A percentile compares a stretch with the other conserved stretches of the same genome.
phyloP scores from a whole-genome alignment of 2,888 invertebrate genomes.

The Zonitis immaculata region DNA sequence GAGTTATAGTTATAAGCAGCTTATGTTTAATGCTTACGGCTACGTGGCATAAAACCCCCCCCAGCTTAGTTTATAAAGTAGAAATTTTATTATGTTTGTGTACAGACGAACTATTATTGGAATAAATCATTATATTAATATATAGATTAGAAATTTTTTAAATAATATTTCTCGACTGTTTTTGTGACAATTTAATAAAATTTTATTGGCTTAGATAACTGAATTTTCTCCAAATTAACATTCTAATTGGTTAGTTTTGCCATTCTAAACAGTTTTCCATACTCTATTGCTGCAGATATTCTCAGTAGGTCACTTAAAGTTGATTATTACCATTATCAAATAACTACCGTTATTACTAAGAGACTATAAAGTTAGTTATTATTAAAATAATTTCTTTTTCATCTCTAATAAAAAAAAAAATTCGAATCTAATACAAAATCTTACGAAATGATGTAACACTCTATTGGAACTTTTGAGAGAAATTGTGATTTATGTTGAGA shows the following conservation, averaged over 20 bases:
- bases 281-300: not conserved
- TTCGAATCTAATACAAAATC: too few relatives aligned
- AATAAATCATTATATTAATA: not conserved
- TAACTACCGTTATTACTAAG: too few relatives aligned
- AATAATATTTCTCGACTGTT: not conserved
- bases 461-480: too few relatives aligned
- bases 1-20: conserved; percentile 5
- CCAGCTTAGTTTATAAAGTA: not conserved
- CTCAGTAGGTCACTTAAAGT: not conserved
- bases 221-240: not conserved
- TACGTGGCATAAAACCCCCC: not conserved
- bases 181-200: not conserved
- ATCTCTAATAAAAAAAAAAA: too few relatives aligned
- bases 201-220: not conserved
- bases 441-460: too few relatives aligned
- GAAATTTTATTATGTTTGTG: not conserved
- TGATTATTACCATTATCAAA: not conserved
- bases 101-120: too few relatives aligned
- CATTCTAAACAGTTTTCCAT: not conserved
- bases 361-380: too few relatives aligned
- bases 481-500: too few relatives aligned
- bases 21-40: conserved; percentile 7
- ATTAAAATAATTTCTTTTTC: too few relatives aligned
- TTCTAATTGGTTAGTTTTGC: not conserved
- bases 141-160: too few relatives aligned